Base-by-base conservation (phyloP, 2,888 invertebrate genomes). In the Cryptophagus acutangulus region DNA sequence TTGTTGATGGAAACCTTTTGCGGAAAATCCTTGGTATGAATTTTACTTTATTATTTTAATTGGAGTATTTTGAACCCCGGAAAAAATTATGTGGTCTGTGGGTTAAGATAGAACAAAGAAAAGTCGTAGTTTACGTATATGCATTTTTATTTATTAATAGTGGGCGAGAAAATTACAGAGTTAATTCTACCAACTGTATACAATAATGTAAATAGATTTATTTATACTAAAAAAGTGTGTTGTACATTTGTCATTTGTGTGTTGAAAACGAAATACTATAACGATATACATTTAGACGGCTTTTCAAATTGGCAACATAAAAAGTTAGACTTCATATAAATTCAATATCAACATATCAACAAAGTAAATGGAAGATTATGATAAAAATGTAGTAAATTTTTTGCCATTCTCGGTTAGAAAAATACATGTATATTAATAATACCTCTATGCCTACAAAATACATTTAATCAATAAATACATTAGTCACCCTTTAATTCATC, bases 401-500 rank as follows among this genome's bases (percentile, higher is more conserved):
- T n/a, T n/a, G n/a, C n/a, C 52, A 49, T 52, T 45, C 48, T 54
- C 48, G 55, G 55, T 62, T 66, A 66, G 61, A 66, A 66, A 66
- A 66, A 66, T 65, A 66, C 63, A 61, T 61, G 58, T 58, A n/a
- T n/a, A 51, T 62, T 53, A 61, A 62, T 64, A 63, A 62, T 63
- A 61, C 55, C 50, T 62, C 58, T 59, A 58, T 52, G 48, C 57
- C 55, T 31, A 31, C 31, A 31, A 31, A 31, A 31, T 61, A 62
- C 57, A 51, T 64, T 31, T 20, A 63, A 62, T 63, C 59, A 66
- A 67, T 67, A 66, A 68, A 67, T 67, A 66, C 59, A 61, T 65
- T 67, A 68, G 68, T 67, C 69, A 69, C 69, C 69, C 66, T 67
- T 51, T 64, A 60, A 55, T 64, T 66, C 65, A 69, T 69, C 69